These are phyloP conservation scores for Sycophila texana DNA, from an alignment of 2,888 invertebrate genomes.

Conservation along the genomic window DNA sequence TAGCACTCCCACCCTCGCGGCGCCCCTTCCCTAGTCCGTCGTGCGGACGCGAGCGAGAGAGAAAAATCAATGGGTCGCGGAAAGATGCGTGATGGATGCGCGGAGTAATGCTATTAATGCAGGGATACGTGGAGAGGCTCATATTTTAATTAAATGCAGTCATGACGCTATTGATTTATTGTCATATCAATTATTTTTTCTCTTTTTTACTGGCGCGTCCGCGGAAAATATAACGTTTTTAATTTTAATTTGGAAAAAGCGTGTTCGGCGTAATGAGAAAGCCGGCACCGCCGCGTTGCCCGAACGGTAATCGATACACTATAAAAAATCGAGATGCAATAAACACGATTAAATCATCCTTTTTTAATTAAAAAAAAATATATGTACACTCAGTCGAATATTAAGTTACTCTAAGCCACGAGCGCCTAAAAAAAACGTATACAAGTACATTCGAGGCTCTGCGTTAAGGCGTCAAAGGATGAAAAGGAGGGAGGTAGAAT, in stretches of 20 bases:
- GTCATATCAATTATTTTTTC: constrained; percentile 6
- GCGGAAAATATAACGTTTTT: constrained; percentile 23
- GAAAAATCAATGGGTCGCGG: constrained; percentile 38
- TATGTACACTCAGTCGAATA: too few relatives aligned
- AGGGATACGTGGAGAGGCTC: constrained; percentile 44
- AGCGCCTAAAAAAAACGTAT: too few relatives aligned
- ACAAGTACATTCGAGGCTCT: too few relatives aligned
- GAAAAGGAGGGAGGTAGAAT: too few relatives aligned
- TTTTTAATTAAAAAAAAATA: too few relatives aligned
- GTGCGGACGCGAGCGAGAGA: constrained; percentile 12
- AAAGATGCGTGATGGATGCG: constrained; percentile 51
- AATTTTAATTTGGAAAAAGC: constrained; percentile 21
- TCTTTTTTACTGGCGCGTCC: background rate
- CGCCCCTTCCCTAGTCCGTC: background rate
- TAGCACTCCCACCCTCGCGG: constrained; percentile 1
- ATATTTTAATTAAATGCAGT: constrained; percentile 56
- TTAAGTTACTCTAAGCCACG: too few relatives aligned
- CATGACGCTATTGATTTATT: constrained; percentile 46
- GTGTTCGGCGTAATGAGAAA: constrained; percentile 17
- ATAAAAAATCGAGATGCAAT: too few relatives aligned
- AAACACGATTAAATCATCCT: too few relatives aligned
- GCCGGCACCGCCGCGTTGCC: too few relatives aligned
- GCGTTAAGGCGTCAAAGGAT: too few relatives aligned
- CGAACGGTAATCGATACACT: too few relatives aligned
- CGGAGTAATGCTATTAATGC: constrained; percentile 55